Evolutionary conservation across 2,888 invertebrate genomes (phyloP).

Genomic region (Drosophila testacea): DNA sequence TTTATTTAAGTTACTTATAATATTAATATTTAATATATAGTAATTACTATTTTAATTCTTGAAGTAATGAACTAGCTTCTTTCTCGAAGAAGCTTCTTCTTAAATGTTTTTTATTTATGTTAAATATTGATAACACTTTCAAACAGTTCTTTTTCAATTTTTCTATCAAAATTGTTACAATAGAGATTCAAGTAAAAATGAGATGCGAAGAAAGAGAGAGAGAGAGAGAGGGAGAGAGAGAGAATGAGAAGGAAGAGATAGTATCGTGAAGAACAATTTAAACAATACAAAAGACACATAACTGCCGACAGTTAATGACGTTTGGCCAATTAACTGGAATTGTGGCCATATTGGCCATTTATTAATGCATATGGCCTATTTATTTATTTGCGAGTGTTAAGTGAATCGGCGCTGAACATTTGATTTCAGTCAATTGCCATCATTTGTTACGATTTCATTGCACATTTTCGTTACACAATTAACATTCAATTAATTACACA

Average conservation of each 20-base stretch:
- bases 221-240: neutral
- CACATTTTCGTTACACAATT: constrained; percentile 47
- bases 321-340: constrained; percentile 18
- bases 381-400: constrained; percentile 49
- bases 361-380: constrained; percentile 39
- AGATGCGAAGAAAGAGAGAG: neutral
- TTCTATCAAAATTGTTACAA: no score
- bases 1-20: no score
- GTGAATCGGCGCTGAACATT: constrained; percentile 60
- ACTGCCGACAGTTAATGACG: constrained; percentile 1
- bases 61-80: no score
- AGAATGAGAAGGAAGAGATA: neutral
- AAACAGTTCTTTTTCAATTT: no score
- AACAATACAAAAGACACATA: constrained; percentile 13
- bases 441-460: constrained; percentile 50
- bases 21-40: no score
- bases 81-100: no score
- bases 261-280: neutral
- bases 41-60: no score
- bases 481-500: constrained; percentile 49
- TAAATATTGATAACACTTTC: no score
- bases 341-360: constrained; percentile 36
- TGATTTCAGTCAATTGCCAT: constrained; percentile 47
- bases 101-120: no score
- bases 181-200: no score